Conservation (phyloP, 2,797 vertebrate species). For the Acrocephalus scirpaceus region DNA sequence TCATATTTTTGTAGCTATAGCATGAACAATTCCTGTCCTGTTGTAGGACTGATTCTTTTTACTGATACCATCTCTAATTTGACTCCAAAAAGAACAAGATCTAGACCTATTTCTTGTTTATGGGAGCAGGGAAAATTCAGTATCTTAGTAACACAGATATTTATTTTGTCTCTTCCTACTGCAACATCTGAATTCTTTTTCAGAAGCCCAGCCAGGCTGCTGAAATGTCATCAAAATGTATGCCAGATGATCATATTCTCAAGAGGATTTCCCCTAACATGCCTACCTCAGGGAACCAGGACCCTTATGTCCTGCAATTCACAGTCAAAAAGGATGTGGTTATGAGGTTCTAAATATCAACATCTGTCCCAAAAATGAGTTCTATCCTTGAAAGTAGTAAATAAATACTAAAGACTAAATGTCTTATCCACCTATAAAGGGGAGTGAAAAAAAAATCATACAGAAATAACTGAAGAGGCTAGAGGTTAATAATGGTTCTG, state of each 20-base stretch:
- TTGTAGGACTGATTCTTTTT: not conserved
- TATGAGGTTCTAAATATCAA: conserved; percentile 24
- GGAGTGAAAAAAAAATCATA: not conserved
- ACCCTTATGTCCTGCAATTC: not conserved
- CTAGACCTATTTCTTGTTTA: not conserved
- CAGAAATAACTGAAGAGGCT: not conserved
- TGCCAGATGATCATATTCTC: conserved; percentile 26
- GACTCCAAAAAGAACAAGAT: not conserved
- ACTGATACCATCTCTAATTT: not conserved
- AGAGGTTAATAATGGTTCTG: not conserved
- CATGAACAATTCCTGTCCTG: not conserved
- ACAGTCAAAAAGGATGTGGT: not conserved
- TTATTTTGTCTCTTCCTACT: not conserved
- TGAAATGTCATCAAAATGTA: conserved; percentile 23
- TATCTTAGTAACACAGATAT: not conserved
- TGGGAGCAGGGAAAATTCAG: not conserved
- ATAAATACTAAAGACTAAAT: not conserved
- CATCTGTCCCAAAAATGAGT: not conserved
- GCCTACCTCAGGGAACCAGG: not conserved
- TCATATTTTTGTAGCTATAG: not conserved
- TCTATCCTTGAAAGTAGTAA: not conserved
- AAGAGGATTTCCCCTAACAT: not conserved
- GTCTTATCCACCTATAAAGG: not conserved
- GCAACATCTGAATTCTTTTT: not conserved
- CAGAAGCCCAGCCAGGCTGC: not conserved